These are phyloP conservation scores for Barypeithes pellucidus DNA, from an alignment of 2,888 invertebrate species.

Conservation along the genomic window DNA sequence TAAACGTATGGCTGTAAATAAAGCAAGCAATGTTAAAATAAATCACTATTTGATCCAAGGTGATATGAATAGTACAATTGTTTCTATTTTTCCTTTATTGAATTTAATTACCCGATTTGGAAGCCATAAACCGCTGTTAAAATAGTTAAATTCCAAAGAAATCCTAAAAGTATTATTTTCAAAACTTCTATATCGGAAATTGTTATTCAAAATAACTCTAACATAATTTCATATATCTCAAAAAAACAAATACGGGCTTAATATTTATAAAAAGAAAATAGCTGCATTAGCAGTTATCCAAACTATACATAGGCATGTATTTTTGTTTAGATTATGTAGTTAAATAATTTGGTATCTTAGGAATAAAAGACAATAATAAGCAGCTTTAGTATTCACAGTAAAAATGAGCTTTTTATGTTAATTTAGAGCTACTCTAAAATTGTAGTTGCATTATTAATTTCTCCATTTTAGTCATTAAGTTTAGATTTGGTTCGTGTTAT, in stretches of 20 bases:
- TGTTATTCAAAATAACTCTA: no score
- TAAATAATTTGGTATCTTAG: background rate
- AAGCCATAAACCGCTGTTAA: no score
- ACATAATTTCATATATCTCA: no score
- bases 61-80: background rate
- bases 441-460: slow-evolving; percentile 3
- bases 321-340: slow-evolving; percentile 9
- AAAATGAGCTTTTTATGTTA: slow-evolving; percentile 5
- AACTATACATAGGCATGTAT: slow-evolving; percentile 32
- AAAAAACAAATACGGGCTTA: background rate
- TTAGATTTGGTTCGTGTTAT: no score
- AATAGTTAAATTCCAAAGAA: no score
- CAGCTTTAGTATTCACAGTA: background rate
- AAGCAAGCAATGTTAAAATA: slow-evolving; percentile 38
- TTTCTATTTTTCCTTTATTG: background rate
- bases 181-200: no score
- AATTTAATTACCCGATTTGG: background rate
- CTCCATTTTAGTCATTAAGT: background rate
- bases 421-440: background rate
- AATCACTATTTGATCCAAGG: background rate
- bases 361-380: background rate
- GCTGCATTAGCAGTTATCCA: background rate
- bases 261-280: background rate
- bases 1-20: slow-evolving; percentile 50
- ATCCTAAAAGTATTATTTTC: no score